A percentile compares a stretch with the other conserved stretches of the same genome.
phyloP scores from a whole-genome alignment of 2,888 invertebrate species.

The Microctonus hyperodae region DNA sequence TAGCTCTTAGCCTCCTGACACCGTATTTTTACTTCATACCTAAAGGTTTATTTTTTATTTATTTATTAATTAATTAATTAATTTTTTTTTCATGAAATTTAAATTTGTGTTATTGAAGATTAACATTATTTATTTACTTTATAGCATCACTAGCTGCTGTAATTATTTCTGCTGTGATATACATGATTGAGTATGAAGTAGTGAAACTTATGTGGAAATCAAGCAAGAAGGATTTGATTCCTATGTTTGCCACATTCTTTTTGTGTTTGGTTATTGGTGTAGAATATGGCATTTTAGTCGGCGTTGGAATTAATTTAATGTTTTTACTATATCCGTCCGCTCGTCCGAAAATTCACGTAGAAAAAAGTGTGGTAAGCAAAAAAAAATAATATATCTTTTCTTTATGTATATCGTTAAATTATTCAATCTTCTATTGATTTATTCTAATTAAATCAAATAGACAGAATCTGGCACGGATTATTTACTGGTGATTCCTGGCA shows the following conservation, averaged over 20 bases:
- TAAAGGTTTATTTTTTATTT: slow-evolving; percentile 66
- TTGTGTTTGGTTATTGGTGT: slow-evolving; percentile 83
- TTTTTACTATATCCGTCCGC: slow-evolving; percentile 83
- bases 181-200: slow-evolving; percentile 92
- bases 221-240: slow-evolving; percentile 79
- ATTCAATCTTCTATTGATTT: background rate
- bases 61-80: no score
- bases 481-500: slow-evolving; percentile 79
- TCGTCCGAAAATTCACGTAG: slow-evolving; percentile 77
- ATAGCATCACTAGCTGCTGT: slow-evolving; percentile 85
- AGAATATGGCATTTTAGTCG: slow-evolving; percentile 85
- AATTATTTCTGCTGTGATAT: slow-evolving; percentile 93
- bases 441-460: slow-evolving; percentile 58
- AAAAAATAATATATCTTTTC: slow-evolving; percentile 13
- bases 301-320: slow-evolving; percentile 80
- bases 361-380: slow-evolving; percentile 72
- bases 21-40: slow-evolving; percentile 91
- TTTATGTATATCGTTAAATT: slow-evolving; percentile 1
- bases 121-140: slow-evolving; percentile 20
- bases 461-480: slow-evolving; percentile 75
- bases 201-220: slow-evolving; percentile 87
- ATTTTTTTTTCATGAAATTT: background rate
- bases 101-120: slow-evolving; percentile 2
- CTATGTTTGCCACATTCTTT: slow-evolving; percentile 84
- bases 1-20: slow-evolving; percentile 85